Conservation (phyloP, 2,113 vertebrate species). For the Menidia beryllina region DNA sequence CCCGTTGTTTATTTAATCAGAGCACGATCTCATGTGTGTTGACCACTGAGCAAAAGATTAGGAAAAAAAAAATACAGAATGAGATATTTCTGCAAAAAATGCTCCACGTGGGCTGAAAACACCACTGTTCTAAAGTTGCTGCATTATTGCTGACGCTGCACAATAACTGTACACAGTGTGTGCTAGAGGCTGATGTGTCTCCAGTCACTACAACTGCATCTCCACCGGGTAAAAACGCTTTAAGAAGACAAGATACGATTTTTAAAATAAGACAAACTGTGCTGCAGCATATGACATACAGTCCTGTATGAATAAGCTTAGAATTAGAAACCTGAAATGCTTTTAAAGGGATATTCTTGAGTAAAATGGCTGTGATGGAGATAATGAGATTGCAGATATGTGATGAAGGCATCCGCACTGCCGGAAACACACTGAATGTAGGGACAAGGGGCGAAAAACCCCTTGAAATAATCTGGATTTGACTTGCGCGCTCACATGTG, state of each 20-base stretch:
- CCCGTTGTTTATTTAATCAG: neutral
- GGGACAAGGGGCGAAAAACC: neutral
- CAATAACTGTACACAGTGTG: neutral
- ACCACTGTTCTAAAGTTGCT: constrained; percentile 32
- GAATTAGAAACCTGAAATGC: neutral
- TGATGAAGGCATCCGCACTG: constrained; percentile 39
- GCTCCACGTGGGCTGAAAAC: neutral
- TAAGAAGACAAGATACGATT: too few species aligned
- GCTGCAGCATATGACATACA: too few species aligned
- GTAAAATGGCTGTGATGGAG: constrained; percentile 37
- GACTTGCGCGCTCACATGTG: neutral
- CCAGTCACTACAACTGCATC: neutral
- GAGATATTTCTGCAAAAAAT: neutral
- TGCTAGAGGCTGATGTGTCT: too few species aligned
- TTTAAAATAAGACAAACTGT: too few species aligned
- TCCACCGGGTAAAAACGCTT: neutral
- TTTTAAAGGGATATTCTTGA: constrained; percentile 5
- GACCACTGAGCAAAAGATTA: neutral
- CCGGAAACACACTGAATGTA: constrained; percentile 15
- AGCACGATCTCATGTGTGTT: neutral
- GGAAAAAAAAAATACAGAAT: neutral
- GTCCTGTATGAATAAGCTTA: neutral
- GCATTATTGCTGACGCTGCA: constrained; percentile 39
- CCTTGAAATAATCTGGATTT: neutral
- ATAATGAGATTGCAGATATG: constrained; percentile 69